A percentile compares a stretch with the other conserved stretches of the same genome.
Conservation (phyloP, 1,140 invertebrate genomes). For the Cheumatopsyche charites region DNA sequence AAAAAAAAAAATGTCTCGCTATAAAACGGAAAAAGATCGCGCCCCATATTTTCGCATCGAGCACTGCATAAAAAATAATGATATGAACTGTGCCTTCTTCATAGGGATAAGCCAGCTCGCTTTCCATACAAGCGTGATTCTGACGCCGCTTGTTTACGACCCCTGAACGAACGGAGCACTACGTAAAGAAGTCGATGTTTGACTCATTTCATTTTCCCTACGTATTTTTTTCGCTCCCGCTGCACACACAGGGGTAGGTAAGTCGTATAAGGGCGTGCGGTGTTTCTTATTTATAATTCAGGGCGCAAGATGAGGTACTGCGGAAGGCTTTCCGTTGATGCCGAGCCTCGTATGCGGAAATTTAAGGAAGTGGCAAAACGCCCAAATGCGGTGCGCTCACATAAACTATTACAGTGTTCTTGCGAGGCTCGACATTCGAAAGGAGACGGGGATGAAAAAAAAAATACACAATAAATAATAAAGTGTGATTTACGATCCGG, state of each 20-base stretch:
- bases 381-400: neutral
- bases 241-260: neutral
- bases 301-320: neutral
- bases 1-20: neutral
- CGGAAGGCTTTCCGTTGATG: neutral
- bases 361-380: neutral
- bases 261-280: neutral
- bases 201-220: constrained; percentile 6
- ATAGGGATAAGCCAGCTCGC: neutral
- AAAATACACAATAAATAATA: no score
- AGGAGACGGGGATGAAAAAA: no score
- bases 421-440: no score
- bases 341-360: neutral
- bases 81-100: constrained; percentile 8
- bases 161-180: neutral
- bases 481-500: no score
- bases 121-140: constrained; percentile 4
- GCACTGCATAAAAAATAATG: constrained; percentile 24
- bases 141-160: constrained; percentile 15
- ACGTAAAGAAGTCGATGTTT: neutral
- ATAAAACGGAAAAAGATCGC: constrained; percentile 16
- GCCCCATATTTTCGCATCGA: neutral
- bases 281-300: constrained; percentile 20
- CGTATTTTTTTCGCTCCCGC: neutral
- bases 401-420: no score